Evolutionary conservation across 2,797 vertebrate genomes (phyloP).

Genomic region (Melanitta fusca): DNA sequence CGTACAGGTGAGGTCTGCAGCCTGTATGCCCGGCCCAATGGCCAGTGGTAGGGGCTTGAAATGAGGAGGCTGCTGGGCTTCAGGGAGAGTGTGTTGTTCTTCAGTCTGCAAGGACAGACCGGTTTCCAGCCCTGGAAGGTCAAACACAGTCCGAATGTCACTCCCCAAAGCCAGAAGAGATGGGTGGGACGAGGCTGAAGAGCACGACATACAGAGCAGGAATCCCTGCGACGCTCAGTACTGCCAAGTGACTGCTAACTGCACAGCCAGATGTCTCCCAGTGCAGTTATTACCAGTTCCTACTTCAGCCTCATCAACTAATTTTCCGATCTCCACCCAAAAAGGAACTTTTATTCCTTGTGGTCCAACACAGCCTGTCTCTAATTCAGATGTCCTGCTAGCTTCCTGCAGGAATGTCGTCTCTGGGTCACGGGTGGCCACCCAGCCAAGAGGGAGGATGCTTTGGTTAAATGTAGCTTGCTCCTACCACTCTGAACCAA

Average conservation of each 20-base stretch:
- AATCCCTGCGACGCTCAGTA: fast-evolving
- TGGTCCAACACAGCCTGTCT: background rate
- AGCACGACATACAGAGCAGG: background rate
- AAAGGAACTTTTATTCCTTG: background rate
- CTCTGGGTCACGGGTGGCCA: fast-evolving
- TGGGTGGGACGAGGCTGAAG: background rate
- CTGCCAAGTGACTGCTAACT: background rate
- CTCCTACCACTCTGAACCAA: background rate
- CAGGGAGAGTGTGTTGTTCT: background rate
- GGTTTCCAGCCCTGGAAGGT: background rate
- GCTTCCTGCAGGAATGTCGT: background rate
- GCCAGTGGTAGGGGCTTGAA: background rate
- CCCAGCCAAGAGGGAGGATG: background rate
- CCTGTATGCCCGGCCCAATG: background rate
- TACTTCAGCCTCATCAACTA: background rate
- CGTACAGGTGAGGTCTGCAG: background rate
- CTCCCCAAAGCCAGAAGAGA: background rate
- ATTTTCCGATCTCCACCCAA: background rate
- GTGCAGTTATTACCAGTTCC: background rate
- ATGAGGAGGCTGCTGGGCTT: background rate
- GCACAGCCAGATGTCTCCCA: background rate
- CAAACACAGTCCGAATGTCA: background rate
- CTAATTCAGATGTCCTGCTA: background rate
- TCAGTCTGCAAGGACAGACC: background rate
- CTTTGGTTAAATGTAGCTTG: background rate